phyloP scores from a whole-genome alignment of 2,113 vertebrate genomes.

The Hirundichthys speculiger region DNA sequence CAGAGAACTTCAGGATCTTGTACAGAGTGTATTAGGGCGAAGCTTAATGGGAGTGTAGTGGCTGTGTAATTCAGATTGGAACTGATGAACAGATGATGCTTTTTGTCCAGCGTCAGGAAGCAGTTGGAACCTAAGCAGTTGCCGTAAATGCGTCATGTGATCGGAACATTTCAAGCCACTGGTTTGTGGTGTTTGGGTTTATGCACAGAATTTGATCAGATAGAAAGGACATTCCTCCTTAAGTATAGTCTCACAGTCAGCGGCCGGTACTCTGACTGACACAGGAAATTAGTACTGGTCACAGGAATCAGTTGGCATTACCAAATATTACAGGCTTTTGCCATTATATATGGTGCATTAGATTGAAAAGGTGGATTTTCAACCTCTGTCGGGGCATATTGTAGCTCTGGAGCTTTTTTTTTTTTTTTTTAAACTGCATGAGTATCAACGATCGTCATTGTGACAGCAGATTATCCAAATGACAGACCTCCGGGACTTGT shows the following conservation, averaged over 20 bases:
- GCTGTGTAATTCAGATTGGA: conserved; percentile 43
- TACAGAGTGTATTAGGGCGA: conserved; percentile 29
- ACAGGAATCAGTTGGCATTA: not conserved
- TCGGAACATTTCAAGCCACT: conserved; percentile 22
- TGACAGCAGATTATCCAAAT: not conserved
- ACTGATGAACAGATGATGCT: conserved; percentile 40
- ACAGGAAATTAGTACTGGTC: not conserved
- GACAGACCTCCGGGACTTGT: conserved; percentile 8
- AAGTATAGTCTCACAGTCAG: not conserved
- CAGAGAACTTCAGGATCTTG: conserved; percentile 42
- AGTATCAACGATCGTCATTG: not conserved
- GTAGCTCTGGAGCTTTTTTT: too few species aligned
- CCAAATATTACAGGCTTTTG: conserved; percentile 9
- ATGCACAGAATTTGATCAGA: conserved; percentile 46
- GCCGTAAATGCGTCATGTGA: conserved; percentile 26
- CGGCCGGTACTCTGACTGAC: not conserved
- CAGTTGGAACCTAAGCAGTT: conserved; percentile 21
- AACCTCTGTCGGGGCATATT: not conserved
- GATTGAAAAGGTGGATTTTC: not conserved
- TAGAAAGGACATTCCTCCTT: conserved; percentile 39
- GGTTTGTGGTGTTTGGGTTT: conserved; percentile 7
- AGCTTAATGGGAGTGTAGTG: conserved; percentile 25
- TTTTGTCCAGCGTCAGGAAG: conserved; percentile 37
- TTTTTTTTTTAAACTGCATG: too few species aligned
- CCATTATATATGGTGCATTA: not conserved